Conservation (phyloP, 2,888 invertebrate species). For the Ecdyonurus torrentis region DNA sequence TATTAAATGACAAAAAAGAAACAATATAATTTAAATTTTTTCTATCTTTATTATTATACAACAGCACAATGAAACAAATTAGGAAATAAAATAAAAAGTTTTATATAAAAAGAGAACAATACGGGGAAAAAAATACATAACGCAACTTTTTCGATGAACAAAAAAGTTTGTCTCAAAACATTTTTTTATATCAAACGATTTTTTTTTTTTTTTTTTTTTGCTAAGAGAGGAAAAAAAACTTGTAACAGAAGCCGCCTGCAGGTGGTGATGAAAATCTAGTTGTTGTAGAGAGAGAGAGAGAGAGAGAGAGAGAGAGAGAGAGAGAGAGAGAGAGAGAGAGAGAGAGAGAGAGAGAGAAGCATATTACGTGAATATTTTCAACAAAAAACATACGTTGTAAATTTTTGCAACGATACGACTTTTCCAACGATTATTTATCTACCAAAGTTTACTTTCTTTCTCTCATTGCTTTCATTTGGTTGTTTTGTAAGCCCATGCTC, state of each 20-base stretch:
- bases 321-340: background rate
- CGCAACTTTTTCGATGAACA: background rate
- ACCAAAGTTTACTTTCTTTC: too few relatives aligned
- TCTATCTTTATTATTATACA: background rate
- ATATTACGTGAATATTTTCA: too few relatives aligned
- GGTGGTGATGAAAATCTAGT: background rate
- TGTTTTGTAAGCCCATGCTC: too few relatives aligned
- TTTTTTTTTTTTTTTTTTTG: background rate
- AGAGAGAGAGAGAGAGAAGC: background rate
- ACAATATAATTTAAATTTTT: too few relatives aligned
- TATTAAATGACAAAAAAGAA: too few relatives aligned
- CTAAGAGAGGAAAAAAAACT: background rate
- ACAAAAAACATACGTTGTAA: too few relatives aligned
- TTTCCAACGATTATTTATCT: too few relatives aligned
- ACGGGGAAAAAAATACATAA: background rate
- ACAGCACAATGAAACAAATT: background rate
- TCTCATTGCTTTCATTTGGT: too few relatives aligned
- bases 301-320: background rate
- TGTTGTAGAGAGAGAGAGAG: background rate
- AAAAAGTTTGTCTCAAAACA: background rate
- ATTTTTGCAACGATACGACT: too few relatives aligned
- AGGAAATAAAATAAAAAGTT: background rate
- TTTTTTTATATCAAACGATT: background rate
- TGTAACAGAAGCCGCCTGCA: background rate
- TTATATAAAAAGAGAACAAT: background rate